Evolutionary conservation across 2,888 invertebrate species (phyloP).

Genomic region (Acleris literana): DNA sequence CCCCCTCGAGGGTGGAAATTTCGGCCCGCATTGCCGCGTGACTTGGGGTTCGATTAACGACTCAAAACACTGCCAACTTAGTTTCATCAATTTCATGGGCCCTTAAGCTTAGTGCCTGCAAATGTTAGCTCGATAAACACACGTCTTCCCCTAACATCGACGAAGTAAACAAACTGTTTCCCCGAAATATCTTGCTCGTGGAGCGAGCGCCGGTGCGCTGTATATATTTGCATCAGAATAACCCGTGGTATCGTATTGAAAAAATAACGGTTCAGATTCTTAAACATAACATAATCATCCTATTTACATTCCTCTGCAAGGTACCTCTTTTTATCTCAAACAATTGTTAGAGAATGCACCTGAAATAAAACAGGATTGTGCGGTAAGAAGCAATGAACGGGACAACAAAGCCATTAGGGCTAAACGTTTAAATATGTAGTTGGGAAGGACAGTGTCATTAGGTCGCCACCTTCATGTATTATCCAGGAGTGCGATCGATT

Average conservation of each 20-base stretch:
- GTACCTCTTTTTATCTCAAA: background rate
- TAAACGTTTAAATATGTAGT: conserved; percentile 33
- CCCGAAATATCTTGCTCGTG: conserved; percentile 16
- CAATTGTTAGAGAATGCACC: conserved; percentile 9
- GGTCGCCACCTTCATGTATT: conserved; percentile 38
- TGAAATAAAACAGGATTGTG: conserved; percentile 11
- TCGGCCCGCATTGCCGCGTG: conserved; percentile 30
- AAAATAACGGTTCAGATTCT: too few relatives aligned
- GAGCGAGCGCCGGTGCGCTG: conserved; percentile 12
- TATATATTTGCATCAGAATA: conserved; percentile 6
- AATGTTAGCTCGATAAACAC: conserved; percentile 20
- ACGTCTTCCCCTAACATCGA: conserved; percentile 1
- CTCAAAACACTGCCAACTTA: conserved; percentile 16
- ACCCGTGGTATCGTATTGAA: background rate
- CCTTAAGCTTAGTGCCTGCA: conserved; percentile 18
- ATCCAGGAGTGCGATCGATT: conserved; percentile 45
- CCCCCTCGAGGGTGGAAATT: conserved; percentile 36
- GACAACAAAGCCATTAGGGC: conserved; percentile 9
- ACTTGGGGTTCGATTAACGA: conserved; percentile 22
- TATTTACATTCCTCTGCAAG: background rate
- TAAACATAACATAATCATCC: too few relatives aligned
- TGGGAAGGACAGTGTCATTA: conserved; percentile 12
- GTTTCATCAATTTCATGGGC: conserved; percentile 12
- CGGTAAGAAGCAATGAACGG: conserved; percentile 13
- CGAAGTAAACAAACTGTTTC: conserved; percentile 15